phyloP scores from a whole-genome alignment of 2,797 vertebrate genomes.

The Thripadectes ignobilis region DNA sequence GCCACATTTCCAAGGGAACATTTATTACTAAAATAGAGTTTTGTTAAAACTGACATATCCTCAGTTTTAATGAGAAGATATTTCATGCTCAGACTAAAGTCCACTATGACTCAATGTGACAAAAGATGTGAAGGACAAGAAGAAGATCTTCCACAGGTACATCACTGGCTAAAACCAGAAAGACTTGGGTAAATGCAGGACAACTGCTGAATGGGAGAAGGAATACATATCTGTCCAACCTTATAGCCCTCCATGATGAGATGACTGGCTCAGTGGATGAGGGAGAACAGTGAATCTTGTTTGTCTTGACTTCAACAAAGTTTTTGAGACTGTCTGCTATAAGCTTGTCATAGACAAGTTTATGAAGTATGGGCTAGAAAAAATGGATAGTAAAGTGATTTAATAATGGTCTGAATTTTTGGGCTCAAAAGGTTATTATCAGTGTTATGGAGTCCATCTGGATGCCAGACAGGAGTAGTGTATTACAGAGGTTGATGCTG shows the following conservation, averaged over 20 bases:
- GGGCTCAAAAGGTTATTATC: not conserved
- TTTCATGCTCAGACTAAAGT: not conserved
- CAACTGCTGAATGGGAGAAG: not conserved
- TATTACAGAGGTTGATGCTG: not conserved
- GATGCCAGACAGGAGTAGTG: not conserved
- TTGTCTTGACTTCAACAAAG: not conserved
- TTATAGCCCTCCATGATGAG: not conserved
- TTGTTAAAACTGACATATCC: not conserved
- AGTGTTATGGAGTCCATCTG: not conserved
- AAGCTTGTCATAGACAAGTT: not conserved
- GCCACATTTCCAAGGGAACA: not conserved
- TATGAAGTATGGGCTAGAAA: not conserved
- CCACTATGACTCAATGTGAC: rapidly evolving
- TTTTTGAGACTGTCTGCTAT: not conserved
- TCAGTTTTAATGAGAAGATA: not conserved
- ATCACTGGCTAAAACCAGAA: not conserved
- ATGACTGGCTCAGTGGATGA: not conserved
- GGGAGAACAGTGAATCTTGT: not conserved
- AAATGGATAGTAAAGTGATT: not conserved
- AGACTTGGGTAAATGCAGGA: not conserved
- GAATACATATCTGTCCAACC: rapidly evolving
- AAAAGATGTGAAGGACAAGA: not conserved
- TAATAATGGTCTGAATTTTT: not conserved
- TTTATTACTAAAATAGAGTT: not conserved
- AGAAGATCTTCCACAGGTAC: not conserved